These are phyloP conservation scores for Falco punctatus DNA, from an alignment of 2,113 vertebrate genomes.

Conservation along the genomic window DNA sequence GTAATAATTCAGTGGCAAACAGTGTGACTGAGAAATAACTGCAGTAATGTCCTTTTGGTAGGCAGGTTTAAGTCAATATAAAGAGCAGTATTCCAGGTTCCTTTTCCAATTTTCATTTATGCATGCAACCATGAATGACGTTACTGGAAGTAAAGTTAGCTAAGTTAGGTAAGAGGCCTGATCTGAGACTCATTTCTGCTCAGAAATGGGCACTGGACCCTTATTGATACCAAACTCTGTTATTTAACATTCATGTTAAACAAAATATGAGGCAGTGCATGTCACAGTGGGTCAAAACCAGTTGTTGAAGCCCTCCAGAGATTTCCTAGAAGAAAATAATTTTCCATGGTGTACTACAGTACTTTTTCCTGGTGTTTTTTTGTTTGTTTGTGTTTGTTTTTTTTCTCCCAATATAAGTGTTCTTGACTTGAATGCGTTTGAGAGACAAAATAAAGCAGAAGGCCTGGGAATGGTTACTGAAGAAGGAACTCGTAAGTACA, in stretches of 20 bases:
- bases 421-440: conserved; percentile 97
- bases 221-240: neutral
- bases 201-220: neutral
- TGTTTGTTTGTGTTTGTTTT: neutral
- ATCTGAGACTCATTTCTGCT: neutral
- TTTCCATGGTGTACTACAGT: neutral
- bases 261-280: neutral
- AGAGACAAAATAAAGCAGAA: conserved; percentile 99
- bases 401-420: conserved; percentile 78
- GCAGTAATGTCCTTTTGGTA: neutral
- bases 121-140: neutral
- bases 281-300: neutral
- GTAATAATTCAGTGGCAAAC: neutral
- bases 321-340: neutral
- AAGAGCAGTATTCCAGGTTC: neutral
- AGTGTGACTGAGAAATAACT: neutral
- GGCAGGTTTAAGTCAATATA: neutral
- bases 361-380: neutral
- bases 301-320: neutral
- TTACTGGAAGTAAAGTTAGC: neutral
- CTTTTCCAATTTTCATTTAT: neutral
- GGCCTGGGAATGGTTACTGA: conserved; percentile 99
- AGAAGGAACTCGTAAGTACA: conserved; percentile 96
- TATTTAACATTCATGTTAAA: neutral
- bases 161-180: neutral